phyloP scores from a whole-genome alignment of 2,797 vertebrate genomes.

The Siniperca undulata region DNA sequence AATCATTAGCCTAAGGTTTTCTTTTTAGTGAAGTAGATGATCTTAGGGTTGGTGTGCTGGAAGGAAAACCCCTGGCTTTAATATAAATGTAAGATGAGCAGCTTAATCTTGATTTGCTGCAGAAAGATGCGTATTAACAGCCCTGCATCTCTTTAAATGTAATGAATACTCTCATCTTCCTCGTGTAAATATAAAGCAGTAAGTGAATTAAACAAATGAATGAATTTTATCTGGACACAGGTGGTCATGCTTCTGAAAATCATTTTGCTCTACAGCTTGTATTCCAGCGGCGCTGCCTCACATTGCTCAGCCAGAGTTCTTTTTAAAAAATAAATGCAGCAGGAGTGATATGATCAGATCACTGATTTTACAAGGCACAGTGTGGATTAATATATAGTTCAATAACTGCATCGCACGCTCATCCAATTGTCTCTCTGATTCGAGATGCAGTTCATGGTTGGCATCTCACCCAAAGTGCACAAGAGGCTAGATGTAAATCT shows the following conservation, averaged over 20 bases:
- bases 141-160: slow-evolving; percentile 7
- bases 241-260: slow-evolving; percentile 49
- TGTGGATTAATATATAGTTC: slow-evolving; percentile 55
- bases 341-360: slow-evolving; percentile 48
- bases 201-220: slow-evolving; percentile 47
- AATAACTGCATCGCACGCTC: slow-evolving; percentile 45
- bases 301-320: slow-evolving; percentile 20
- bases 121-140: slow-evolving; percentile 23
- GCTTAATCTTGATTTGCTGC: slow-evolving; percentile 51
- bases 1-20: slow-evolving; percentile 73
- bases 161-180: slow-evolving; percentile 5
- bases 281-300: slow-evolving; percentile 12
- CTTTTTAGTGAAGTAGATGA: slow-evolving; percentile 61
- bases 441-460: slow-evolving; percentile 39
- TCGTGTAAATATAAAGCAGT: slow-evolving; percentile 35
- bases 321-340: slow-evolving; percentile 35
- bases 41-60: slow-evolving; percentile 16
- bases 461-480: slow-evolving; percentile 27
- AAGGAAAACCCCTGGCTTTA: slow-evolving; percentile 32
- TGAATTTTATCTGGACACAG: slow-evolving; percentile 48
- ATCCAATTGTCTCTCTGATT: slow-evolving; percentile 54
- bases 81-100: slow-evolving; percentile 25
- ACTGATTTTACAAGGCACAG: slow-evolving; percentile 43
- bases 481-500: slow-evolving; percentile 69
- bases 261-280: slow-evolving; percentile 57